Conservation (phyloP, 2,888 invertebrate genomes). For the Patella caerulea region DNA sequence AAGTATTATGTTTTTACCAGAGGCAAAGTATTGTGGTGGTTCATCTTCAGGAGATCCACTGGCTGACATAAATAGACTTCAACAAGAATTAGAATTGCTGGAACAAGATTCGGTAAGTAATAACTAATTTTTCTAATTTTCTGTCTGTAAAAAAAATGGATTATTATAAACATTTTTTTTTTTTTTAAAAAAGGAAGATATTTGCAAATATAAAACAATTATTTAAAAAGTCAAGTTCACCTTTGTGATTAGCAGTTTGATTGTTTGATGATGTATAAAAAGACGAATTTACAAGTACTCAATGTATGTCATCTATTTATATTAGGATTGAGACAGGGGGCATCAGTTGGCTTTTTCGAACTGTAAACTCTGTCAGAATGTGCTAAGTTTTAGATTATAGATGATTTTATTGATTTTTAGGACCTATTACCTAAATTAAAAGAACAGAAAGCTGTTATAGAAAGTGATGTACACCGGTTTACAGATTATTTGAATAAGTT, state of each 20-base stretch:
- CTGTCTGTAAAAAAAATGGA: neutral
- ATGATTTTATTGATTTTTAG: neutral
- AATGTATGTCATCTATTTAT: no score
- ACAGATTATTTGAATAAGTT: neutral
- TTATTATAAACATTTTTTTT: conserved; percentile 15
- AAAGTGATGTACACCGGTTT: neutral
- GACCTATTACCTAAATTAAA: neutral
- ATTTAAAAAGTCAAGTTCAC: no score
- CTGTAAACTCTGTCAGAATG: no score
- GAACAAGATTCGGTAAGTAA: conserved; percentile 46
- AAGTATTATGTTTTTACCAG: conserved; percentile 33
- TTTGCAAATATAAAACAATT: neutral
- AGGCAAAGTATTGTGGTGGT: conserved; percentile 45
- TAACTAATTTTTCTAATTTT: neutral
- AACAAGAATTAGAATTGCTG: conserved; percentile 49
- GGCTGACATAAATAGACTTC: conserved; percentile 43
- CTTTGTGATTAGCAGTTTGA: no score
- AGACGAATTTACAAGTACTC: no score
- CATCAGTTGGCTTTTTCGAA: no score
- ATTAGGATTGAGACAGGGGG: no score
- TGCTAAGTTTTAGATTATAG: no score
- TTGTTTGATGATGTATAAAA: no score
- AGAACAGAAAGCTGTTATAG: neutral
- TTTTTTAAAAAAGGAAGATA: conserved; percentile 2
- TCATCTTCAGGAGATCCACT: conserved; percentile 46